Base-by-base conservation (phyloP, 2,797 vertebrate species). In the Hephaestus fuliginosus region DNA sequence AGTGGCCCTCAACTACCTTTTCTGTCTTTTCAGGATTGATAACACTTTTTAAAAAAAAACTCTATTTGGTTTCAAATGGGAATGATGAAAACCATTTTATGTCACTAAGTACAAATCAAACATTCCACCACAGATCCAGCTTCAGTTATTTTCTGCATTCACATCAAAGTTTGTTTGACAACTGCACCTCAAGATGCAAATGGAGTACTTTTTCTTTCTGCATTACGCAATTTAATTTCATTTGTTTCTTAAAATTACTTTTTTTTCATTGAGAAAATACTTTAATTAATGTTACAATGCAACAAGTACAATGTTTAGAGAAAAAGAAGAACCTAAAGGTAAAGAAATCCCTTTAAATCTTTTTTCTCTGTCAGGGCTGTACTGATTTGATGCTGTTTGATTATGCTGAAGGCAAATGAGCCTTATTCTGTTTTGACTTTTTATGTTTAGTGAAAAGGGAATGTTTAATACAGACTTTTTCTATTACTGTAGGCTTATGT, bases 391-490 rank as follows among this genome's bases (percentile, higher is more conserved):
- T 74, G 36, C 1, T 70, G 48, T 83, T 75, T 63, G 44, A 62
- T 73, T 67, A 69, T 79, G 41, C 5, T 52, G 20, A 76, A 36
- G 41, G 4, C 82, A 78, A 88, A 89, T 82, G 44, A 87, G 78
- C 82, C 79, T 87, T 86, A 82, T 51, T 84, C 36, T 83, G 55
- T 90, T 80, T 58, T 72, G 68, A 67, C 9, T 74, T 66, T 73
- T 49, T 43, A 63, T 64, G 56, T 89, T 72, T 70, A 57, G 72
- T 77, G n/a, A 88, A 85, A 91, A 87, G 72, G 64, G 83, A 89
- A 65, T 56, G 55, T 79, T 88, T 60, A 70, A 64, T 77, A 83
- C 55, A 80, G 51, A 73, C 18, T 18, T 77, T 86, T 88, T 86
- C 69, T 76, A 66, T 80, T 22, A 55, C 48, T 63, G 6, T 69